phyloP scores from a whole-genome alignment of 1,140 invertebrate species.

The Pogonognathellus flavescens region DNA sequence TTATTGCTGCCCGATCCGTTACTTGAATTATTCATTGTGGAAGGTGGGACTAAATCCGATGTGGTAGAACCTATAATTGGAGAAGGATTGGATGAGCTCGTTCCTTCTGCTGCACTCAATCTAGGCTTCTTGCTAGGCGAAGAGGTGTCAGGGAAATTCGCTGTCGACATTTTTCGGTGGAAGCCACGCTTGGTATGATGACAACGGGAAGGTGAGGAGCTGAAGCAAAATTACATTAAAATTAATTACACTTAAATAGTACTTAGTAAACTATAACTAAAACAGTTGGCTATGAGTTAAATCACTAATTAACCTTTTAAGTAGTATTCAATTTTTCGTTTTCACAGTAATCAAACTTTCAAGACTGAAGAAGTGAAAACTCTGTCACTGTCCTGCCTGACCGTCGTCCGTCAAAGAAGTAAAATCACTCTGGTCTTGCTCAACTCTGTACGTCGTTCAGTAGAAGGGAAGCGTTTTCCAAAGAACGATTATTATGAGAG shows the following conservation, averaged over 20 bases:
- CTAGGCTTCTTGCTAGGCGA: constrained; percentile 65
- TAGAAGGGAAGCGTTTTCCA: no score
- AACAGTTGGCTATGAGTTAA: no score
- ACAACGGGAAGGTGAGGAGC: not conserved
- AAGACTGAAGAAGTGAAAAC: no score
- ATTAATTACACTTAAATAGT: not conserved
- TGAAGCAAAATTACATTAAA: not conserved
- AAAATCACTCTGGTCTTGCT: no score
- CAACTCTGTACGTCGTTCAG: no score
- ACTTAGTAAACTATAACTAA: no score
- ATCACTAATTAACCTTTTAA: no score
- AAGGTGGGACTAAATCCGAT: constrained; percentile 4
- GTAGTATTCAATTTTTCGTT: no score
- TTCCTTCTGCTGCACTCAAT: constrained; percentile 63
- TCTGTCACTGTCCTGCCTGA: no score
- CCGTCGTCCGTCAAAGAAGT: no score
- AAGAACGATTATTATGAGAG: no score
- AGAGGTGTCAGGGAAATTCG: constrained; percentile 56
- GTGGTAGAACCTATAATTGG: constrained; percentile 46
- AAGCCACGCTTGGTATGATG: constrained; percentile 42
- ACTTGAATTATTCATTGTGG: constrained; percentile 68
- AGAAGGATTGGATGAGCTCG: constrained; percentile 40
- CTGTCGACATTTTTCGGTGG: constrained; percentile 64
- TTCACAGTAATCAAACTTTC: no score
- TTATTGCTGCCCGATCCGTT: constrained; percentile 84